Percentiles rank a stretch among this genome's conserved stretches.
Evolutionary conservation across 2,888 invertebrate species (phyloP).

Genomic region (Galeopsomyia nigrocyanea): DNA sequence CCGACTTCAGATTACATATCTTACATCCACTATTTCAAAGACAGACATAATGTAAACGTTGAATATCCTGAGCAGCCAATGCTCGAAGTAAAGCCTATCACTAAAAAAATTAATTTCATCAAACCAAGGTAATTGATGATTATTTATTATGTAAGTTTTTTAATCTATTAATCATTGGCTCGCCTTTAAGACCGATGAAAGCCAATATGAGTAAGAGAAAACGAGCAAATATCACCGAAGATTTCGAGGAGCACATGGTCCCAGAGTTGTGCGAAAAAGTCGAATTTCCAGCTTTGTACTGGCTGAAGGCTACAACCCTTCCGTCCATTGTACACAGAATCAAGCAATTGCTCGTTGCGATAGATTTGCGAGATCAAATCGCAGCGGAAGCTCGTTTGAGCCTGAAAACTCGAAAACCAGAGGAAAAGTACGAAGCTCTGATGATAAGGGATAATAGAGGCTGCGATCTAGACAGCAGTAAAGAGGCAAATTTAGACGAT

Average conservation of each 20-base stretch:
- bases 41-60: constrained; percentile 80
- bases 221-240: constrained; percentile 68
- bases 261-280: constrained; percentile 89
- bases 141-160: constrained; percentile 7
- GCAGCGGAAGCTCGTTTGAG: constrained; percentile 64
- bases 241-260: constrained; percentile 79
- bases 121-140: constrained; percentile 68
- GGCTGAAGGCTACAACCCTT: constrained; percentile 87
- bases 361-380: constrained; percentile 77
- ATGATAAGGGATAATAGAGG: constrained; percentile 43
- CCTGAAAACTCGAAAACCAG: not conserved
- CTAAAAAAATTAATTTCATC: constrained; percentile 74
- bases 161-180: constrained; percentile 17
- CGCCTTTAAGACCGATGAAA: constrained; percentile 64
- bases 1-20: constrained; percentile 74
- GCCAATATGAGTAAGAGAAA: constrained; percentile 63
- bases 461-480: constrained; percentile 40
- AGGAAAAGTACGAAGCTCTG: constrained; percentile 19
- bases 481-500: constrained; percentile 49
- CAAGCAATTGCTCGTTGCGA: constrained; percentile 78
- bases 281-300: constrained; percentile 80
- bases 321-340: constrained; percentile 89
- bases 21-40: constrained; percentile 82
- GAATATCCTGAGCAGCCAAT: constrained; percentile 80
- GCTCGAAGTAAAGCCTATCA: constrained; percentile 82